A percentile compares a stretch with the other conserved stretches of the same genome.
Evolutionary conservation across 2,113 vertebrate species (phyloP).

Genomic region (Vulpes ferrilata): DNA sequence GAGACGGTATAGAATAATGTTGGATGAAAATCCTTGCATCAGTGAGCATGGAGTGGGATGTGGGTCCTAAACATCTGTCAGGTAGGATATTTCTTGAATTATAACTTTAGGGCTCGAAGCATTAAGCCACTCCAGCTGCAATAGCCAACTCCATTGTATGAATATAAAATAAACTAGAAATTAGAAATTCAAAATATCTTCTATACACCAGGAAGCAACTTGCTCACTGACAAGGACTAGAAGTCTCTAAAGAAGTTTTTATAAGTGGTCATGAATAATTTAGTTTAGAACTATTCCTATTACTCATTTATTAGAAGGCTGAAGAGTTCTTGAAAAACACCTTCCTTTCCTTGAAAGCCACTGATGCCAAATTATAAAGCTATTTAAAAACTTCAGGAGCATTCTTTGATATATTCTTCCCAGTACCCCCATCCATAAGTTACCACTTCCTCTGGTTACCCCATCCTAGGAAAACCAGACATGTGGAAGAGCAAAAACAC

Average conservation of each 20-base stretch:
- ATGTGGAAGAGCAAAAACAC: not conserved
- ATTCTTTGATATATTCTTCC: not conserved
- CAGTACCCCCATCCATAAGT: not conserved
- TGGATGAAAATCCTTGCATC: not conserved
- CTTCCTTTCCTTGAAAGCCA: not conserved
- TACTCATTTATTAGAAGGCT: not conserved
- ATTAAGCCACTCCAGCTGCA: not conserved
- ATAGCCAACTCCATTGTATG: conserved; percentile 26
- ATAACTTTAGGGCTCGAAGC: conserved; percentile 22
- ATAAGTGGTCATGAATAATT: conserved; percentile 41
- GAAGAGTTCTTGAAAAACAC: conserved; percentile 19
- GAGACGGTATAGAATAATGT: not conserved
- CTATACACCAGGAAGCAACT: not conserved
- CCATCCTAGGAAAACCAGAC: not conserved
- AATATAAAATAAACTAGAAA: conserved; percentile 61
- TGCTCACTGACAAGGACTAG: not conserved
- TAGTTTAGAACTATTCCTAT: conserved; percentile 18
- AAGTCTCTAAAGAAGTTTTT: conserved; percentile 47
- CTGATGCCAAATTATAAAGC: conserved; percentile 52
- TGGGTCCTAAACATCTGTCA: conserved; percentile 35
- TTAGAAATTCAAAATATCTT: conserved; percentile 60
- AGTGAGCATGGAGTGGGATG: not conserved
- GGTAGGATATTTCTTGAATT: conserved; percentile 53
- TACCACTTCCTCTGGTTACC: not conserved
- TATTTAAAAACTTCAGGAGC: not conserved